Base-by-base conservation (phyloP, 2,797 vertebrate genomes). In the Balearica regulorum region DNA sequence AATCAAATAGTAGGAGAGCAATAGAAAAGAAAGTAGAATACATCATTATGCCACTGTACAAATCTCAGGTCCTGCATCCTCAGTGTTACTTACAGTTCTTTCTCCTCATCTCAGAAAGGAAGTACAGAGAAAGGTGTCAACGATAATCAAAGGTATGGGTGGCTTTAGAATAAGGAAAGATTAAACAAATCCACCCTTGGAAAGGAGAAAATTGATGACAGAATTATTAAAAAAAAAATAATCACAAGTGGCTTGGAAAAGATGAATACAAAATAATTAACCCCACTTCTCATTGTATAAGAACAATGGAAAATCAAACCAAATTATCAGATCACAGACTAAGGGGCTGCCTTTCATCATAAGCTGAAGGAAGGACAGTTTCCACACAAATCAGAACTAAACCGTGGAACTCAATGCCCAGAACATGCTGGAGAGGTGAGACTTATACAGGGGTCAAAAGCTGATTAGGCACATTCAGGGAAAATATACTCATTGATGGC, bases 321-420 rank as follows among this genome's bases (percentile, higher is more conserved):
- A 61, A 77, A 54, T 77, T 69, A 72, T 46, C 35, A 73, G 29
- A 62, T 83, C 60, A 51, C 16, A 80, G 48, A 41, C 22, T 77
- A 73, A 46, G 9, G 11, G 39, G 13, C 5, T 71, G 33, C 4
- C 43, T 87, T 87, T 91, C 13, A 48, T 53, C 28, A 79, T 24
- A 64, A 51, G 64, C 9, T 48, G 28, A 53, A 79, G 21, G 19
- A 90, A 84, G 22, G 28, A 72, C 11, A 55, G 21, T 89, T 84
- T 68, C n/a, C n/a, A 37, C 37, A 72, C 7, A 80, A 88, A 83
- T 79, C 22, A 49, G 43, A 87, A 64, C 80, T 53, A 58, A 88
- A 65, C 10, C 1, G 0, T 13, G 8, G 8, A 78, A 62, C 18
- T n/a, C 53, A 71, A 5, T 17, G 13, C 15, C 13, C 15, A 2